Evolutionary conservation across 2,113 vertebrate genomes (phyloP), one percentile per base, ranked within the genome.

Genomic region (Argyrosomus japonicus): DNA sequence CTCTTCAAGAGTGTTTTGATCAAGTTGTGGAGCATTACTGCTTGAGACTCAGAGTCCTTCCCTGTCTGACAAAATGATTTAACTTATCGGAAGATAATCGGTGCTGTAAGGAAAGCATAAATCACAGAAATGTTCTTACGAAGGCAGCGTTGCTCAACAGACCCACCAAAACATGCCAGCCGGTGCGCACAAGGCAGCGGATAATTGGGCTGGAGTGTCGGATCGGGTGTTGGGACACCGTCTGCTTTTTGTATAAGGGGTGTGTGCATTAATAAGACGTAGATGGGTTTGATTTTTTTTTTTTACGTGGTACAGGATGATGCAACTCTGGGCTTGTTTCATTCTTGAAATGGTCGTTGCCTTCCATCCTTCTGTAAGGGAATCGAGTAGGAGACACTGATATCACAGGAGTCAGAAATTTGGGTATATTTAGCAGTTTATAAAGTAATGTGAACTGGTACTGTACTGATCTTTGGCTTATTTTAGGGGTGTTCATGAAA

Each of bases 191-290:
- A 17, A 70, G 58, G 15, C 40, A 27, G 36, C 14, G 64, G 65
- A 15, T 65, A 8, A 64, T n/a, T 29, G 7, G 61, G 64, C 53
- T 29, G 1, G 36, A 40, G 23, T 6, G 62, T 73, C 6, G 4
- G 65, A 56, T 50, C 5, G 62, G 72, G 23, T 45, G 63, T 54
- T 50, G 19, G 61, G 68, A 51, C 57, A 45, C 19, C 4, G 64
- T 19, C 67, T 75, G 57, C 69, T 71, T 67, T 77, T 78, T 60
- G 53, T 86, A 25, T n/a, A 81, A 80, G 68, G 87, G 87, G 47
- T 32, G 58, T 57, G 87, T 89, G 86, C 87, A 87, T 85, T 84
- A 86, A 63, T 75, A 54, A 79, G 77, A 84, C 25, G 56, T 83
- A 71, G 61, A 76, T 68, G 81, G 40, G 47, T 71, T 84, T 76